A percentile compares a stretch with the other conserved stretches of the same genome.
phyloP scores from a whole-genome alignment of 2,888 invertebrate species.

The Alcis repandata region DNA sequence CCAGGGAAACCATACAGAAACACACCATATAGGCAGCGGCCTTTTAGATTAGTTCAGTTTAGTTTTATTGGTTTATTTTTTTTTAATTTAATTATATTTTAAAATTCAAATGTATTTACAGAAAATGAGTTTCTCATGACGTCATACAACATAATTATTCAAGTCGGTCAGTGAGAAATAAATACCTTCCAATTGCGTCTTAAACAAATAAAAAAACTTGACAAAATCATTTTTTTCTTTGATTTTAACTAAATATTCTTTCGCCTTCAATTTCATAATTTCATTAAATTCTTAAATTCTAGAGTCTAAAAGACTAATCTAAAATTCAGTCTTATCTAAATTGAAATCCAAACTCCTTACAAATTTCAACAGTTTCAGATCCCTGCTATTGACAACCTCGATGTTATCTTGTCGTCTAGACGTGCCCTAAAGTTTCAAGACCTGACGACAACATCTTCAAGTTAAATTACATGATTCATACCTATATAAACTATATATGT shows the following conservation, averaged over 20 bases:
- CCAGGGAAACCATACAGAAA: not conserved
- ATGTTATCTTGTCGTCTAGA: constrained; percentile 13
- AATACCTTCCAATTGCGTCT: not conserved
- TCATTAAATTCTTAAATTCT: not conserved
- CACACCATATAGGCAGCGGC: too few species aligned
- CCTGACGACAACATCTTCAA: not conserved
- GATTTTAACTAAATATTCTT: not conserved
- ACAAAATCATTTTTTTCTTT: not conserved
- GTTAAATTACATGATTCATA: not conserved
- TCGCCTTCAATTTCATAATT: not conserved
- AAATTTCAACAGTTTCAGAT: not conserved
- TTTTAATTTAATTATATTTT: too few species aligned
- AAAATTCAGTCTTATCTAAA: not conserved
- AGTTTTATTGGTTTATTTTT: too few species aligned
- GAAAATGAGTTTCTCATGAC: too few species aligned
- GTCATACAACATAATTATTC: too few species aligned
- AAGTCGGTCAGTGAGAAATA: too few species aligned
- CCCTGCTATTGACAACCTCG: not conserved
- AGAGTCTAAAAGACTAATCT: not conserved
- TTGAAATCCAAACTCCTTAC: constrained; percentile 3
- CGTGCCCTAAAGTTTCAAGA: not conserved
- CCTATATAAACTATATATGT: too few species aligned
- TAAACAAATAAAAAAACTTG: not conserved
- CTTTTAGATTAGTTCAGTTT: too few species aligned
- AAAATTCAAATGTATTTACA: too few species aligned